Conservation (phyloP, 2,113 vertebrate species). For the Formicarius rufipectus region DNA sequence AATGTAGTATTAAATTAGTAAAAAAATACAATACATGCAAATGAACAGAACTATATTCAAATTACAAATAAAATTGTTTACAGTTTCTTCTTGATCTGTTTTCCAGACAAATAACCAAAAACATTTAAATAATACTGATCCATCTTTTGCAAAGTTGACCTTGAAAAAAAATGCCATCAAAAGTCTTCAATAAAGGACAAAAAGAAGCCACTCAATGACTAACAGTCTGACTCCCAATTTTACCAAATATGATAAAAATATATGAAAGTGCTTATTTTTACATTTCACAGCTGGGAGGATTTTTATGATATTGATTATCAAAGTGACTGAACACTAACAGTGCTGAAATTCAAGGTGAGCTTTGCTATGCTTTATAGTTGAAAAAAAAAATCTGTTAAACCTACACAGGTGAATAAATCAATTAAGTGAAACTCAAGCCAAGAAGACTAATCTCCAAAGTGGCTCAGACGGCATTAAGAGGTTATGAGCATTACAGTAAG, state of each 20-base stretch:
- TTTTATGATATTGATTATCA: background rate
- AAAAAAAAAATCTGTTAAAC: background rate
- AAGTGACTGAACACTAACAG: background rate
- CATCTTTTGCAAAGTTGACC: background rate
- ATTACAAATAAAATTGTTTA: background rate
- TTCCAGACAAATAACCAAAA: background rate
- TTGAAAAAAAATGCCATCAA: background rate
- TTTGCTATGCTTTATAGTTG: background rate
- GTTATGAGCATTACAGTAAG: background rate
- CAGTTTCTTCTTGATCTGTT: background rate
- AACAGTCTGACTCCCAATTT: background rate
- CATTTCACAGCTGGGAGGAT: background rate
- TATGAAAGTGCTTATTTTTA: background rate
- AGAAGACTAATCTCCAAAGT: background rate
- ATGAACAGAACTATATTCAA: background rate
- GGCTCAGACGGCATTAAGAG: background rate
- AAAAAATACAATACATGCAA: background rate
- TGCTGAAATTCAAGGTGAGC: background rate
- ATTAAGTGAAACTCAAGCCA: background rate
- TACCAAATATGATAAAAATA: accelerated
- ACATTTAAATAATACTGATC: background rate
- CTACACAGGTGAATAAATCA: background rate
- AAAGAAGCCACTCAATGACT: background rate
- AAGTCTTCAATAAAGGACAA: background rate
- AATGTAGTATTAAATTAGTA: background rate